These are phyloP conservation scores for Saccopteryx leptura DNA, from an alignment of 2,113 vertebrate genomes.

Conservation along the genomic window DNA sequence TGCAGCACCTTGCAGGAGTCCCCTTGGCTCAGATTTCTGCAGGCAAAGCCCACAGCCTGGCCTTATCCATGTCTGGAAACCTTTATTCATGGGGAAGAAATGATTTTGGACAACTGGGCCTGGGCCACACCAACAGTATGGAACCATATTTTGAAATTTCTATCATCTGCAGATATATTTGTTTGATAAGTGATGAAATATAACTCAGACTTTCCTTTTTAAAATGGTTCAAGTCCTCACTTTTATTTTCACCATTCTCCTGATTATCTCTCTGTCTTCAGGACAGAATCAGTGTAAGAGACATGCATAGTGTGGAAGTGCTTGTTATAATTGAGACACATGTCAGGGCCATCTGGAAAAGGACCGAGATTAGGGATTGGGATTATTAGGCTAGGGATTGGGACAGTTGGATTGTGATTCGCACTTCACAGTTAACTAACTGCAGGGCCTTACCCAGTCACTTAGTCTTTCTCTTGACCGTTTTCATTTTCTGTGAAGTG, in stretches of 20 bases:
- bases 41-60: constrained; percentile 94
- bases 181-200: not conserved
- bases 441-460: not conserved
- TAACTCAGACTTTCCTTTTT: not conserved
- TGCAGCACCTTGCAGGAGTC: constrained; percentile 91
- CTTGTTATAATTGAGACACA: not conserved
- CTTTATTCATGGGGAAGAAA: constrained; percentile 97
- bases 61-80: constrained; percentile 94
- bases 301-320: not conserved
- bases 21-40: constrained; percentile 93
- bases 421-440: not conserved
- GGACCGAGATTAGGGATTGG: too few relatives aligned
- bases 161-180: not conserved
- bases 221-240: not conserved
- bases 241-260: not conserved
- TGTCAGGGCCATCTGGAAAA: not conserved
- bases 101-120: constrained; percentile 94
- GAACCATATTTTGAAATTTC: constrained; percentile 40
- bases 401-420: not conserved
- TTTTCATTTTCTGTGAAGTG: constrained; percentile 36
- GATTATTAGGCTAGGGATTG: not conserved
- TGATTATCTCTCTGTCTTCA: not conserved
- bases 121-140: constrained; percentile 91
- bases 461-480: not conserved
- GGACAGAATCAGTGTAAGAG: not conserved